Conservation (phyloP, 2,113 vertebrate genomes). For the Ovibos moschatus region DNA sequence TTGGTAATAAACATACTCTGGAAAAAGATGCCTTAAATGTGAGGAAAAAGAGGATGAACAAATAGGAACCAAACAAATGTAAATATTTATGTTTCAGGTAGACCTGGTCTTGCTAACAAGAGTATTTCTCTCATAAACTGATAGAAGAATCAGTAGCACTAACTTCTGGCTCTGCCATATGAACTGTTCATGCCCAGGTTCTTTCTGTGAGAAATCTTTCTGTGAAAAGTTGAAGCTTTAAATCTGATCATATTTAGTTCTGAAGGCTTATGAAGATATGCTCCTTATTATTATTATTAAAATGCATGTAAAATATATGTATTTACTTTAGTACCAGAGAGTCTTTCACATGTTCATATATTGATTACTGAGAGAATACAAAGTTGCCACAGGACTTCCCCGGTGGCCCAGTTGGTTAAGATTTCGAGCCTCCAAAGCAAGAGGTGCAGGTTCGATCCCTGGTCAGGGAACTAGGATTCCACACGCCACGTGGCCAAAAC, state of each 20-base stretch:
- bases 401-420: neutral
- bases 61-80: neutral
- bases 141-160: neutral
- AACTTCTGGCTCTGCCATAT: neutral
- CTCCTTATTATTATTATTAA: neutral
- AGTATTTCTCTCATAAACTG: neutral
- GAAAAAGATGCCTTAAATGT: neutral
- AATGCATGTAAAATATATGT: neutral
- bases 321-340: neutral
- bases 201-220: neutral
- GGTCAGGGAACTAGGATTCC: neutral
- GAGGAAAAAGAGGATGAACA: neutral
- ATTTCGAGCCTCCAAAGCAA: neutral
- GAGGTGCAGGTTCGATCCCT: neutral
- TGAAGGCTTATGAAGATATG: neutral
- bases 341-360: neutral
- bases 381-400: neutral
- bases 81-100: neutral
- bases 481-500: fast-evolving
- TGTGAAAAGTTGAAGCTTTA: neutral
- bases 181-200: neutral
- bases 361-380: neutral
- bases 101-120: neutral
- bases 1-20: constrained; percentile 8
- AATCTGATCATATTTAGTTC: neutral